phyloP scores from a whole-genome alignment of 2,113 vertebrate species.

The Phainopepla nitens region DNA sequence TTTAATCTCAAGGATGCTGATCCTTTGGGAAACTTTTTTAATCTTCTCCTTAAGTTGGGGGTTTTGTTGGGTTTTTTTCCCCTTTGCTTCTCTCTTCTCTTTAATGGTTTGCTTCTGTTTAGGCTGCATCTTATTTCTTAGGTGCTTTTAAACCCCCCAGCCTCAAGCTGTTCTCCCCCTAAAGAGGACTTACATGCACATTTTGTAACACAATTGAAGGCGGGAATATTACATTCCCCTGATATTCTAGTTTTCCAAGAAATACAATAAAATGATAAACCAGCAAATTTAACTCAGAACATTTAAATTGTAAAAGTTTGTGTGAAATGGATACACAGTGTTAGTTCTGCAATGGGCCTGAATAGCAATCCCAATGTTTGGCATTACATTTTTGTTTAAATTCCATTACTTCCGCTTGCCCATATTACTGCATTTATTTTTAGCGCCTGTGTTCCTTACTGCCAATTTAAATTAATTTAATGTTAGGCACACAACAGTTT shows the following conservation, averaged over 20 bases:
- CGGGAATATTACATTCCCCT: not conserved
- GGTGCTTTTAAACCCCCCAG: not conserved
- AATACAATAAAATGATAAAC: not conserved
- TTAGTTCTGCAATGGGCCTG: not conserved
- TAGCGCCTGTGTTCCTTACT: not conserved
- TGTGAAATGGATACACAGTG: not conserved
- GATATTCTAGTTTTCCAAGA: not conserved
- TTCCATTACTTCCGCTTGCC: conserved; percentile 18
- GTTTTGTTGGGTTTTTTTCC: rapidly evolving
- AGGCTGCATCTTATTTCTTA: not conserved
- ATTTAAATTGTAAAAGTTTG: not conserved
- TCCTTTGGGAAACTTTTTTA: conserved; percentile 56
- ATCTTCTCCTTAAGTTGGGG: conserved; percentile 7
- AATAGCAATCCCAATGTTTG: not conserved
- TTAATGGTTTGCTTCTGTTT: not conserved
- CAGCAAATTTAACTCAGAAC: not conserved
- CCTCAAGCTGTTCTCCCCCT: not conserved
- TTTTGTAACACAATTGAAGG: not conserved
- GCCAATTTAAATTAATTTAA: conserved; percentile 51
- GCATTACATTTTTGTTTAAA: conserved; percentile 33
- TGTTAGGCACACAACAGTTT: conserved; percentile 19
- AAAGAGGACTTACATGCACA: not conserved
- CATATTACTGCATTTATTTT: conserved; percentile 7
- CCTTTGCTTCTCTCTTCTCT: not conserved
- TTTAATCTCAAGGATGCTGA: conserved; percentile 67